Conservation (phyloP, 2,797 vertebrate genomes). For the Thamnophis elegans region DNA sequence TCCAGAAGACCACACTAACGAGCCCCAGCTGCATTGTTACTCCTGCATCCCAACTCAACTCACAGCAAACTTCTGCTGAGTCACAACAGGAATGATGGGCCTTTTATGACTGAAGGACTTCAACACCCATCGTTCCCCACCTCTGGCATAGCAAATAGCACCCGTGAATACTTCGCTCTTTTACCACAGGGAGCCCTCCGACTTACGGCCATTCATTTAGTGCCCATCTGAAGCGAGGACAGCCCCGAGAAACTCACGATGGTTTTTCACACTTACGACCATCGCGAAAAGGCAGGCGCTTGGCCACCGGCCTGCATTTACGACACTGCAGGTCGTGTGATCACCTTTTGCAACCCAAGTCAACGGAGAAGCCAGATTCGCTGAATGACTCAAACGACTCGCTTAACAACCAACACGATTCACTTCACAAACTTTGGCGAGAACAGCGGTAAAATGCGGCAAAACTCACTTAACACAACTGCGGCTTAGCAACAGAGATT, state of each 20-base stretch:
- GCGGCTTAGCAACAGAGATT: not conserved
- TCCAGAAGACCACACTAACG: too few species aligned
- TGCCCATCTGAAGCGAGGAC: too few species aligned
- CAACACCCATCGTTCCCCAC: not conserved
- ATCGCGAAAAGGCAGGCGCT: not conserved
- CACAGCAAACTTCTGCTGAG: too few species aligned
- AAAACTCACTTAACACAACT: too few species aligned
- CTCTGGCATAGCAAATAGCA: not conserved
- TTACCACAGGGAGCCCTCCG: not conserved
- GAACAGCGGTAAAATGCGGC: not conserved
- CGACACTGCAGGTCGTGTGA: rapidly evolving
- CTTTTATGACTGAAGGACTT: not conserved
- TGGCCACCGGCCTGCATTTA: not conserved
- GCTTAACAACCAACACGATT: not conserved
- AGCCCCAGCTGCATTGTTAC: too few species aligned
- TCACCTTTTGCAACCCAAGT: too few species aligned
- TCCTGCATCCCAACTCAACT: too few species aligned
- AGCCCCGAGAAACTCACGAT: too few species aligned
- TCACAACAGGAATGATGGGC: not conserved
- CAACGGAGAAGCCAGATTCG: not conserved
- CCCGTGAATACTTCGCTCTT: not conserved
- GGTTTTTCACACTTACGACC: not conserved
- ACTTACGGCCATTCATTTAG: not conserved
- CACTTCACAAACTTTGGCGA: not conserved
- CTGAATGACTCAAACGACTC: not conserved